A percentile compares a stretch with the other conserved stretches of the same genome.
phyloP scores from a whole-genome alignment of 2,113 vertebrate species.

The Taurulus bubalis region DNA sequence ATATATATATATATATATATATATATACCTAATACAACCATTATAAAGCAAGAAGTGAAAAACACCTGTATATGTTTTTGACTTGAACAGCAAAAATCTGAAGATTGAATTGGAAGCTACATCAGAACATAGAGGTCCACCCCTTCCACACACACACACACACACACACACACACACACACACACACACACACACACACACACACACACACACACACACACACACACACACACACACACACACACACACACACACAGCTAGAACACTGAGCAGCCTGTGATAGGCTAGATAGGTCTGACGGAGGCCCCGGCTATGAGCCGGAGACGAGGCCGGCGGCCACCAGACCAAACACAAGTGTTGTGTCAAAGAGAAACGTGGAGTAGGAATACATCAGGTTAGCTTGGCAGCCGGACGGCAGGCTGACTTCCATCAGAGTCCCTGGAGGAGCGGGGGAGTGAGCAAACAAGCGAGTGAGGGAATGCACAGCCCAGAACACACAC shows the following conservation, averaged over 20 bases:
- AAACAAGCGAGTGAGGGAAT: conserved; percentile 61
- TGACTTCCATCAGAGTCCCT: conserved; percentile 65
- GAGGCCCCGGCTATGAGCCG: conserved; percentile 73
- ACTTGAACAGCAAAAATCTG: neutral
- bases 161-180: neutral
- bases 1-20: no score
- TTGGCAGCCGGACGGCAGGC: conserved; percentile 73
- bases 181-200: neutral
- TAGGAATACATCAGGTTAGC: conserved; percentile 78
- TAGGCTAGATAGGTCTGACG: conserved; percentile 89
- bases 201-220: conserved; percentile 1
- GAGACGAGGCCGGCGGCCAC: conserved; percentile 11
- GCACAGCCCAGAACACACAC: conserved; percentile 27
- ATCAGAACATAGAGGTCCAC: neutral
- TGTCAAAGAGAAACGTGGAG: conserved; percentile 70
- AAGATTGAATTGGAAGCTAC: neutral
- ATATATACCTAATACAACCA: neutral
- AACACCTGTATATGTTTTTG: neutral
- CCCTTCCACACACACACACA: neutral
- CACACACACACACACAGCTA: conserved; percentile 4
- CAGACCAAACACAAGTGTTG: conserved; percentile 67
- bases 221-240: neutral
- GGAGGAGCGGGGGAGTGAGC: conserved; percentile 55
- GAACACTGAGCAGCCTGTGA: neutral
- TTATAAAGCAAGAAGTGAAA: neutral